Percentiles rank a stretch among this genome's conserved stretches.
Evolutionary conservation across 2,113 vertebrate species (phyloP).

Genomic region (Opisthocomus hoazin): DNA sequence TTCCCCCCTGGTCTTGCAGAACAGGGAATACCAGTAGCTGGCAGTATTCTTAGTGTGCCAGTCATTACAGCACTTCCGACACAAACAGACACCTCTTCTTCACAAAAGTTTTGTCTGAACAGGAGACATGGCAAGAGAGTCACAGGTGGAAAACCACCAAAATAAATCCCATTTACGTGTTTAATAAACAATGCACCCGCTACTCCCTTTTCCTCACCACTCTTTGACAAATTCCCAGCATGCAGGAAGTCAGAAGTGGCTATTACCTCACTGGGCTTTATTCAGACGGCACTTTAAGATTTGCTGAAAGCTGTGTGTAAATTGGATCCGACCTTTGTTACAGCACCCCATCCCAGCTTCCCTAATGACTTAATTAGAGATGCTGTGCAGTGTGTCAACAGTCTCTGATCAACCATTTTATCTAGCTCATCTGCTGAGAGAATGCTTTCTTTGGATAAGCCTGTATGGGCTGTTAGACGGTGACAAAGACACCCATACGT

Average conservation of each 20-base stretch:
- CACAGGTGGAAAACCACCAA: not conserved
- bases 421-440: constrained; percentile 40
- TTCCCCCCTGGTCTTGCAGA: not conserved
- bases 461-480: constrained; percentile 15
- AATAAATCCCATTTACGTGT: not conserved
- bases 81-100: not conserved
- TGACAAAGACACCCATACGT: not conserved
- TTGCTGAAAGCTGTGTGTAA: constrained; percentile 6
- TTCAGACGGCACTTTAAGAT: not conserved
- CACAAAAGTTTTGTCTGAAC: not conserved
- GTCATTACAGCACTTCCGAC: not conserved
- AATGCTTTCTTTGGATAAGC: not conserved
- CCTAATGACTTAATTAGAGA: constrained; percentile 58
- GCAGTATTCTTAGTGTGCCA: not conserved
- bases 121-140: not conserved
- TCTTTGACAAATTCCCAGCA: not conserved
- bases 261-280: not conserved
- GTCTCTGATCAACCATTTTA: not conserved
- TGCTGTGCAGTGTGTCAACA: constrained; percentile 37
- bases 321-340: constrained; percentile 3
- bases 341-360: not conserved
- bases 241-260: not conserved
- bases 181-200: not conserved
- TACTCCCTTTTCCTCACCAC: not conserved
- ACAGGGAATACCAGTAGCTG: constrained; percentile 7